Evolutionary conservation across 2,797 vertebrate species (phyloP), one percentile per base, ranked within the genome.

Genomic region (Pyrocephalus nanus): DNA sequence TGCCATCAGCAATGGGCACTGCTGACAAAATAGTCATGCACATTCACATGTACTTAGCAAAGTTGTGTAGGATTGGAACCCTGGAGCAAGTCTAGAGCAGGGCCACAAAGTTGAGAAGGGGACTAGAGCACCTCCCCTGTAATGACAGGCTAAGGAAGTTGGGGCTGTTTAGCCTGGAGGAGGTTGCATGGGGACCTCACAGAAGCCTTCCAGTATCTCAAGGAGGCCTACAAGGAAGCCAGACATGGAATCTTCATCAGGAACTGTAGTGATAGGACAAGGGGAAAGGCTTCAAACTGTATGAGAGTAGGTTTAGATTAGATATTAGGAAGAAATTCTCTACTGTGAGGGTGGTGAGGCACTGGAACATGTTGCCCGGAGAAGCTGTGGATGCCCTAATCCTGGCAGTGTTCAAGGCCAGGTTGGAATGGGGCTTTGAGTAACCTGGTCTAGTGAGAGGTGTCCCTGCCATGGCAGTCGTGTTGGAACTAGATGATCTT

Each of bases 191-290:
- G 60, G 48, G 16, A 79, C 34, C 27, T 78, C 61, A 53, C 23
- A 60, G 60, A 60, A 48, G 18, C 47, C 19, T 67, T 54, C 12
- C 22, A 67, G 8, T 60, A 30, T 50, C 32, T 61, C 61, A 73
- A 66, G 19, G 51, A 4, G 13, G 27, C 34, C 53, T 43, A 16
- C 32, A 50, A 15, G 54, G 36, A 79, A 50, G 27, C 23, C 0
- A 0, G 13, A 30, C 32, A 67, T 32, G 16, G 15, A 43, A 19
- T 47, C 40, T 48, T 79, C 1, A 1, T 8, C 34, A n/a, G 42
- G 23, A 85, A 48, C 11, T 43, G 36, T 13, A 79, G 54, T 54
- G 32, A 29, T 2, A 54, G 34, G 27, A 67, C 27, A 61, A 50
- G 19, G 11, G 16, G 23, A 48, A 43, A 43, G 54, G 19, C 19